These are phyloP conservation scores for Nylanderia fulva DNA, from an alignment of 1,140 invertebrate genomes.

Conservation along the genomic window DNA sequence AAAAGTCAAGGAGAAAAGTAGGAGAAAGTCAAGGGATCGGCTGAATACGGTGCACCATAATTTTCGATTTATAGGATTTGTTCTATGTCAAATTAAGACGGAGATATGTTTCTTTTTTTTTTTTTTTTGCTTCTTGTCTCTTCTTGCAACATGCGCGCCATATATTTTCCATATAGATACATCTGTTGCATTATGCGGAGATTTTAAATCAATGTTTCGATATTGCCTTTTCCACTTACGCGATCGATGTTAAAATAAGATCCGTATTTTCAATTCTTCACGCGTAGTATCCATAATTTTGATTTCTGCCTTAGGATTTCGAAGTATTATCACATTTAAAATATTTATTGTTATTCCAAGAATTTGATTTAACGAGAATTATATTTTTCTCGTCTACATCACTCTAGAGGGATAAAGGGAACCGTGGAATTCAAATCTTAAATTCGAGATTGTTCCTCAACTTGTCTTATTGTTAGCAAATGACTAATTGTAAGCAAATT, in stretches of 20 bases:
- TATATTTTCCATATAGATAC: constrained; percentile 43
- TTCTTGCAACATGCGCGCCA: not conserved
- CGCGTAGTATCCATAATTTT: not conserved
- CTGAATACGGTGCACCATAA: constrained; percentile 10
- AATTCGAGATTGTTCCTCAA: no score
- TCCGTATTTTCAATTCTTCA: constrained; percentile 1
- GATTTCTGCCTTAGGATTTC: not conserved
- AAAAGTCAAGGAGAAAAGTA: no score
- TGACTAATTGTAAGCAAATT: no score
- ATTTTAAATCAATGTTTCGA: constrained; percentile 45
- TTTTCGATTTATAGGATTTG: constrained; percentile 40
- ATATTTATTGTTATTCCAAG: not conserved
- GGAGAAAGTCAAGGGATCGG: constrained; percentile 12
- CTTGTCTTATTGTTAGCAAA: no score
- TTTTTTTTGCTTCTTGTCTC: not conserved
- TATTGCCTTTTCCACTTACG: not conserved
- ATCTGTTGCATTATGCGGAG: constrained; percentile 19
- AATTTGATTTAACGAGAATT: no score
- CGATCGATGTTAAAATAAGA: constrained; percentile 19
- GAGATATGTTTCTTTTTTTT: constrained; percentile 1
- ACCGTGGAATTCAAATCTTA: no score
- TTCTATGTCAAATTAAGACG: not conserved
- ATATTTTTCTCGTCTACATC: no score
- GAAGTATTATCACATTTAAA: not conserved
- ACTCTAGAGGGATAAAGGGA: no score